A percentile compares a stretch with the other conserved stretches of the same genome.
phyloP scores from a whole-genome alignment of 2,113 vertebrate species.

The Siniperca chuatsi region DNA sequence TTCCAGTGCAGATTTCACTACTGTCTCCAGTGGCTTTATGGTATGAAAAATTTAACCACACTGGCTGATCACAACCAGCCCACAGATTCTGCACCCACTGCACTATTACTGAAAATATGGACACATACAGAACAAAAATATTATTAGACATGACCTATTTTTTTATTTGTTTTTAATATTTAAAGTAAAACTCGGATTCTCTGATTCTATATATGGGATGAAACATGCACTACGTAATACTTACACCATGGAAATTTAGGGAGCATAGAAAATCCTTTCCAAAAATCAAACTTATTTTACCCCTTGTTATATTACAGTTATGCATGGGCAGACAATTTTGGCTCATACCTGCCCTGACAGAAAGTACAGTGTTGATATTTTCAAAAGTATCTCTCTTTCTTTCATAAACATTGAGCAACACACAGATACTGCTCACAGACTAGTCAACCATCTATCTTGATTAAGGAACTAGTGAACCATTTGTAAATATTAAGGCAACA shows the following conservation, averaged over 20 bases:
- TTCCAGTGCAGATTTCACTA: conserved; percentile 7
- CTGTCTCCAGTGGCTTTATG: conserved; percentile 7
- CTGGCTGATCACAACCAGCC: background rate
- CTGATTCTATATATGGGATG: background rate
- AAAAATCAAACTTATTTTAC: background rate
- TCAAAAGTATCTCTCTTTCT: background rate
- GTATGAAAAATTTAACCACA: conserved; percentile 38
- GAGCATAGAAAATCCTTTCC: background rate
- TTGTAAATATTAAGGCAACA: conserved; percentile 5
- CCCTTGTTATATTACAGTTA: background rate
- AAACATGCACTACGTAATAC: background rate
- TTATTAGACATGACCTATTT: background rate
- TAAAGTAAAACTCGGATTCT: background rate
- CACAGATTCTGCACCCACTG: background rate
- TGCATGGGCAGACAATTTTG: background rate
- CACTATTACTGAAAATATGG: background rate
- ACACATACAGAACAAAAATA: background rate
- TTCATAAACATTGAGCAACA: background rate
- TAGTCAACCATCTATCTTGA: background rate
- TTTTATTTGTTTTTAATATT: too few relatives aligned
- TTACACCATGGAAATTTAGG: background rate
- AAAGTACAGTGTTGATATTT: background rate
- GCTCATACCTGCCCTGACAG: background rate
- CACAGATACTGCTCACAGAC: background rate
- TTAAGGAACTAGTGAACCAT: background rate